Conservation (phyloP, 2,113 vertebrate species). For the Xenopus borealis region DNA sequence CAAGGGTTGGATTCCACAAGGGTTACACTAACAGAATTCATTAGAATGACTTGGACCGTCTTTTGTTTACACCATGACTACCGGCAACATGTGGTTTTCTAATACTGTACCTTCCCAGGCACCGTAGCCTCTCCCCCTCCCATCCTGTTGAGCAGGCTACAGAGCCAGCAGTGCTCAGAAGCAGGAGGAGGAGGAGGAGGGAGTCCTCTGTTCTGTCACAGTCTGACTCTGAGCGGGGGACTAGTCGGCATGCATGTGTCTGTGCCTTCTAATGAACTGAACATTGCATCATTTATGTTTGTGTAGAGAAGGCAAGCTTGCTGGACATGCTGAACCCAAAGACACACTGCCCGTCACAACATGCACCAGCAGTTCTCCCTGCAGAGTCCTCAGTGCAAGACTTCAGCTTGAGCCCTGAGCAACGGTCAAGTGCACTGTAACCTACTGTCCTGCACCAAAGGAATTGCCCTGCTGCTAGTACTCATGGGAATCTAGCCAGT, state of each 20-base stretch:
- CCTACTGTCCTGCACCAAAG: not conserved
- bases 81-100: not conserved
- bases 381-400: too few species aligned
- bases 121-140: constrained; percentile 17
- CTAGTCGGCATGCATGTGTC: not conserved
- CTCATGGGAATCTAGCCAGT: not conserved
- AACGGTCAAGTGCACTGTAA: too few species aligned
- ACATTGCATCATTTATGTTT: not conserved
- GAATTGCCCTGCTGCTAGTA: not conserved
- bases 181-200: not conserved
- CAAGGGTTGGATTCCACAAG: too few species aligned
- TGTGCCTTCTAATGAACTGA: not conserved
- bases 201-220: not conserved
- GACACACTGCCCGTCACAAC: too few species aligned
- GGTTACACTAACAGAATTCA: too few species aligned
- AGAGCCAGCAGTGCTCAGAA: not conserved
- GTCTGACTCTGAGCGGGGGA: not conserved
- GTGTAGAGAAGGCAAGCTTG: too few species aligned
- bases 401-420: too few species aligned
- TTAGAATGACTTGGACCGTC: too few species aligned
- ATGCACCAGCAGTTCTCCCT: too few species aligned
- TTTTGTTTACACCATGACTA: too few species aligned
- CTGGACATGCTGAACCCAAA: too few species aligned
- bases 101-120: constrained; percentile 26
- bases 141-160: not conserved